Evolutionary conservation across 64 coral and sea anemone species (phyloP).

Genomic region (Platygyra sinensis): DNA sequence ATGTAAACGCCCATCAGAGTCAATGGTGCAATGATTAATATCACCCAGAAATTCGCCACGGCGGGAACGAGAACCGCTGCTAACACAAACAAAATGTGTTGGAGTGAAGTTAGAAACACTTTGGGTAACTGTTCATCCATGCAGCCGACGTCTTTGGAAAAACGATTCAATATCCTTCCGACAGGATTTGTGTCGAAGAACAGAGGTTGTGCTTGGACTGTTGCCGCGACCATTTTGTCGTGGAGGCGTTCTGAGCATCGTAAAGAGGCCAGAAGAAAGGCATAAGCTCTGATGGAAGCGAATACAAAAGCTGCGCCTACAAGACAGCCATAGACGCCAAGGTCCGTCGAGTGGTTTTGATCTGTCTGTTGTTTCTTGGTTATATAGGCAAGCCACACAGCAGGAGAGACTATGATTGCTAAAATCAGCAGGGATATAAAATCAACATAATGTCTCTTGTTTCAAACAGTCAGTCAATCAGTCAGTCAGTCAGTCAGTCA

Average conservation of each 20-base stretch:
- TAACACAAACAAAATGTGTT: conserved; percentile 11
- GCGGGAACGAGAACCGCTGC: conserved; percentile 30
- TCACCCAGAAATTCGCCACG: conserved; percentile 33
- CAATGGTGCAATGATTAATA: neutral
- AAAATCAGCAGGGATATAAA: neutral
- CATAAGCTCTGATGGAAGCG: neutral
- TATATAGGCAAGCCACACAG: neutral
- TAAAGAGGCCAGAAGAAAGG: neutral
- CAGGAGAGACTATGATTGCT: neutral
- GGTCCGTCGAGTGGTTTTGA: neutral
- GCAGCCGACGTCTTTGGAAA: conserved; percentile 50
- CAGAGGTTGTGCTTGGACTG: conserved; percentile 40
- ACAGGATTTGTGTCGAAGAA: conserved; percentile 79
- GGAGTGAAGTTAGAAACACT: conserved; percentile 5
- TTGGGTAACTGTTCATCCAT: conserved; percentile 56
- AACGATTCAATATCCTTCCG: conserved; percentile 66
- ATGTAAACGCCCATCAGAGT: neutral
- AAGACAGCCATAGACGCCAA: neutral
- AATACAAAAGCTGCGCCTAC: neutral
- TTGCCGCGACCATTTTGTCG: conserved; percentile 43
- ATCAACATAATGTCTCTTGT: neutral
- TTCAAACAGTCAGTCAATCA: too few species aligned
- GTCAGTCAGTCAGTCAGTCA: too few species aligned
- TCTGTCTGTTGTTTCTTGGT: neutral
- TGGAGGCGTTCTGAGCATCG: conserved; percentile 29